phyloP scores from a whole-genome alignment of 2,113 vertebrate species.

The Sceloporus undulatus region DNA sequence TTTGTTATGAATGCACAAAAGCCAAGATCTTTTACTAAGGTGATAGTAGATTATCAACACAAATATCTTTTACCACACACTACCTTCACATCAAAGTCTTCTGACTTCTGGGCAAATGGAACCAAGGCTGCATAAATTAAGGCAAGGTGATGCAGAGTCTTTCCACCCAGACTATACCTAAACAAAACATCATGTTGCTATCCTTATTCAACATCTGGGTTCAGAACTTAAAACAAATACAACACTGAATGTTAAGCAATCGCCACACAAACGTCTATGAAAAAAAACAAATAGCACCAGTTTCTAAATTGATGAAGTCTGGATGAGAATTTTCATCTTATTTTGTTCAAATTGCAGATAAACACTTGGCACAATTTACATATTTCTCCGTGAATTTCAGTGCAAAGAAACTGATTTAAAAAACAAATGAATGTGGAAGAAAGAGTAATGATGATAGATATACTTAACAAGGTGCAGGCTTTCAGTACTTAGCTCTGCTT shows the following conservation, averaged over 20 bases:
- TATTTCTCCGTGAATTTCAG: too few species aligned
- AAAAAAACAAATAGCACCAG: too few species aligned
- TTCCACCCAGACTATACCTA: constrained; percentile 81
- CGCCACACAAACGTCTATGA: too few species aligned
- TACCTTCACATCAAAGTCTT: constrained; percentile 93
- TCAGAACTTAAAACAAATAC: constrained; percentile 14
- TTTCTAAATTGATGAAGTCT: too few species aligned
- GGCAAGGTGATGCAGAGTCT: constrained; percentile 83
- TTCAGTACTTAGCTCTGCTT: too few species aligned
- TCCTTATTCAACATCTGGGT: background rate
- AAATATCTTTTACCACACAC: constrained; percentile 14
- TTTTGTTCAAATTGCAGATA: too few species aligned
- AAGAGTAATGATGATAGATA: too few species aligned
- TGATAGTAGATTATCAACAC: background rate
- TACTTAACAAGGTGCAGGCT: too few species aligned
- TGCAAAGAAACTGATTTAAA: too few species aligned
- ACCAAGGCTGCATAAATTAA: constrained; percentile 87
- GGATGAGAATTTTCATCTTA: too few species aligned
- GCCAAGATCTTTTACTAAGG: background rate
- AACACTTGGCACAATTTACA: too few species aligned
- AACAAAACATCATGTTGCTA: constrained; percentile 52
- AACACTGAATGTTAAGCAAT: background rate
- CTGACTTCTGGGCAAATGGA: constrained; percentile 82
- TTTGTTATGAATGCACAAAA: constrained; percentile 29
- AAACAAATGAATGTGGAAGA: too few species aligned